Evolutionary conservation across 1,140 invertebrate species (phyloP), one percentile per base, ranked within the genome.

Genomic region (Kradibia gibbosae): DNA sequence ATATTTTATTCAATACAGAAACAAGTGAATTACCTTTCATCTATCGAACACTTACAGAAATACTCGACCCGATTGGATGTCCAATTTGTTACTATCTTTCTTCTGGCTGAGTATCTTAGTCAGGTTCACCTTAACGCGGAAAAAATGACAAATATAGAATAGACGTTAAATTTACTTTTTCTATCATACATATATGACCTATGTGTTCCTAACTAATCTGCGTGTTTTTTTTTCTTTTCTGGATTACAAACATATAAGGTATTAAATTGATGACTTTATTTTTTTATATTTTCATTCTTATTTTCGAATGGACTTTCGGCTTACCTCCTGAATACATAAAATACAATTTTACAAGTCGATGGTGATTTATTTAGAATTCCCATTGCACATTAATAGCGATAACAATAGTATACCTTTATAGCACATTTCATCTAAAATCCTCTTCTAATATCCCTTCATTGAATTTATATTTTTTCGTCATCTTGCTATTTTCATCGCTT

Each of bases 351-450:
- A 74, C 15, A 72, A 20, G 81, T 87, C 84, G 86, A 89, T 87
- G 87, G 84, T 87, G 87, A 89, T 82, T 82, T 86, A 91, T 91
- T 91, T 91, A 91, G 88, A 90, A 91, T 91, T 90, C 74, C 88
- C 81, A 88, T 85, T 88, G 87, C 84, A 88, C 82, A 83, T 55
- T 60, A 31, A 10, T 55, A 70, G 36, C 57, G 31, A 55, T 2
- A 60, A 25, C 22, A 39, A 45, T 39, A 42, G 50, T 67, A 65
- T 36, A n/a, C 28, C 36, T 39, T 31, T 48, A 48, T 36, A 42
- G n/a, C 25, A n/a, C 17, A 28, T 55, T 78, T 34, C 13, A 31
- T 50, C 34, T 53, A n/a, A 31, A 10, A 48, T 48, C 28, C 53
- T 53, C 39, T 39, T 55, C 13, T 53, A n/a, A 34, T 25, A 3